Evolutionary conservation across 2,888 invertebrate species (phyloP), one percentile per base, ranked within the genome.

Genomic region (Rhingia campestris): DNA sequence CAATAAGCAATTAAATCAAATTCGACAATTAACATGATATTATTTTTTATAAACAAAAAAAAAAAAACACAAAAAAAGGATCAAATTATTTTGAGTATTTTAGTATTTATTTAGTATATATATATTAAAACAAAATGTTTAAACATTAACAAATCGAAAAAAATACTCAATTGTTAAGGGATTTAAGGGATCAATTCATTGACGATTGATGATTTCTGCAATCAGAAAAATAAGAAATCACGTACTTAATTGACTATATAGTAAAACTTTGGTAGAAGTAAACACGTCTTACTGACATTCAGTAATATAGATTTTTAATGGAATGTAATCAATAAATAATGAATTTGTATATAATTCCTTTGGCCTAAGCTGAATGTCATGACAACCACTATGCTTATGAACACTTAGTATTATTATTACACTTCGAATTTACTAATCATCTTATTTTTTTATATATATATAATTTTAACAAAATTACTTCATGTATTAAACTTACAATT

Each of bases 341-440:
- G 56, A 77, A 73, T 82, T 79, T 84, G 80, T 80, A 80, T 66
- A 84, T 80, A 80, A 80, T 80, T 80, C 80, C 80, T 56, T 82
- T 80, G 80, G 74, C 80, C 80, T 84, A 84, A 75, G 80, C 84
- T 84, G 84, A 84, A 84, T 84, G 84, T 84, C 84, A 84, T 82
- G 82, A 84, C 84, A 80, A 84, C 80, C 75, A 84, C 80, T 84
- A 80, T 84, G 80, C 84, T 84, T 84, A 84, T 84, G 80, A 84
- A 80, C 74, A 80, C 84, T 70, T 80, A 84, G 80, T 84, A 84
- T 84, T 84, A 84, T 80, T 80, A 84, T 80, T 80, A 84, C 80
- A 80, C 80, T 84, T 84, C 84, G 84, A 84, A 84, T 84, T 80
- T 84, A 84, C 80, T 80, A 80, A 80, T 80, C 70, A 64, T 72